Evolutionary conservation across 2,888 invertebrate genomes (phyloP).

Genomic region (Chloromyia formosa): DNA sequence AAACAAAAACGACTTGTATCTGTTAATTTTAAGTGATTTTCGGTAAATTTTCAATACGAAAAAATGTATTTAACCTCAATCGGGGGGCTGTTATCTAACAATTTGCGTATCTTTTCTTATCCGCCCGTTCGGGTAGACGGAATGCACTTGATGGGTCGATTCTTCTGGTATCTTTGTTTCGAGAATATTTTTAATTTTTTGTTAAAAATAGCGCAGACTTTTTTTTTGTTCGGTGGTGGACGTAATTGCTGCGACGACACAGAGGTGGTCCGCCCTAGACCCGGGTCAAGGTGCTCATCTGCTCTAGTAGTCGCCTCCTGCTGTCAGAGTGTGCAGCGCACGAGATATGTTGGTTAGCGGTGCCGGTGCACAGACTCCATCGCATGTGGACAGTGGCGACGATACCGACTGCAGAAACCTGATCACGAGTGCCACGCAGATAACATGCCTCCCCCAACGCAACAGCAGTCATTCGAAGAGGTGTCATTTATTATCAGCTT

Average conservation of each 20-base stretch:
- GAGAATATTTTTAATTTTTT: not conserved
- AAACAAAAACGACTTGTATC: not conserved
- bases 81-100: constrained; percentile 46
- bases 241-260: not conserved
- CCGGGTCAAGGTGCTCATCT: constrained; percentile 10
- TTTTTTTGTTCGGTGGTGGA: constrained; percentile 12
- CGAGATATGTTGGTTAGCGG: too few relatives aligned
- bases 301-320: too few relatives aligned
- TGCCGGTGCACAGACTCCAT: not conserved
- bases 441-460: constrained; percentile 47
- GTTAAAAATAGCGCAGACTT: constrained; percentile 11
- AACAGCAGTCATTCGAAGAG: constrained; percentile 42
- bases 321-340: too few relatives aligned
- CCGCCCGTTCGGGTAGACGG: constrained; percentile 61
- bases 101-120: constrained; percentile 41
- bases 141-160: constrained; percentile 62
- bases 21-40: not conserved
- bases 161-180: not conserved
- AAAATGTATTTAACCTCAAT: constrained; percentile 45
- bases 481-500: constrained; percentile 50
- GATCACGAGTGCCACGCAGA: constrained; percentile 51
- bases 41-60: constrained; percentile 11
- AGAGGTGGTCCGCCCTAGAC: not conserved
- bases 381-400: constrained; percentile 39
- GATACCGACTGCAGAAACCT: constrained; percentile 58